Evolutionary conservation across 2,113 vertebrate species (phyloP).

Genomic region (Deroptyus accipitrinus): DNA sequence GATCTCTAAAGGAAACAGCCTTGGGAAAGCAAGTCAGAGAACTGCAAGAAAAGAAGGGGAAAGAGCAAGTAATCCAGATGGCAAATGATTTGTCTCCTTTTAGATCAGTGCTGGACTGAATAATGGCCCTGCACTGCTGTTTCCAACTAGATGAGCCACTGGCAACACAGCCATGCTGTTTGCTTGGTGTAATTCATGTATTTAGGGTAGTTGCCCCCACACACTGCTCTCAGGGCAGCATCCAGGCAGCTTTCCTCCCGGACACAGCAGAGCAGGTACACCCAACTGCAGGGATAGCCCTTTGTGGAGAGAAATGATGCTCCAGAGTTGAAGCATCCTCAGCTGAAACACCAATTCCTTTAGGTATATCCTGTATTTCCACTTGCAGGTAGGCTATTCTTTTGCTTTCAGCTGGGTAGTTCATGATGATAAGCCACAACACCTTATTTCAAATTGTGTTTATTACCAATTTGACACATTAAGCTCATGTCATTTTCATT

Average conservation of each 20-base stretch:
- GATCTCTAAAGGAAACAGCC: neutral
- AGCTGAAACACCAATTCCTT: neutral
- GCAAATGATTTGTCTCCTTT: neutral
- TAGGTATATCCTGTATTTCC: neutral
- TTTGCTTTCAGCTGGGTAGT: neutral
- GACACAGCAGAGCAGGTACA: neutral
- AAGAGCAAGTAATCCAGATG: neutral
- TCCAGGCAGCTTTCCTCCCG: neutral
- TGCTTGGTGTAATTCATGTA: neutral
- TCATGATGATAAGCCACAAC: neutral
- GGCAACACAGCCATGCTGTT: accelerated
- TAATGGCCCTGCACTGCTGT: neutral
- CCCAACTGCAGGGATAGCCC: neutral
- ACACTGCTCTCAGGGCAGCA: neutral
- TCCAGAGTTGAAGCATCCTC: neutral
- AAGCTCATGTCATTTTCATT: neutral
- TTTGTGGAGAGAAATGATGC: neutral
- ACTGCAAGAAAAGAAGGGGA: neutral
- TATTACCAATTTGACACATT: neutral
- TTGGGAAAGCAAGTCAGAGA: neutral
- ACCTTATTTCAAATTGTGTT: neutral
- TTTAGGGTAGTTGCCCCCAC: neutral
- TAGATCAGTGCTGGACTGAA: neutral
- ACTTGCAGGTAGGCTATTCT: neutral
- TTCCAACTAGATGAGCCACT: neutral